Base-by-base conservation (phyloP, 2,888 invertebrate genomes). In the Cerceris ruficornis region DNA sequence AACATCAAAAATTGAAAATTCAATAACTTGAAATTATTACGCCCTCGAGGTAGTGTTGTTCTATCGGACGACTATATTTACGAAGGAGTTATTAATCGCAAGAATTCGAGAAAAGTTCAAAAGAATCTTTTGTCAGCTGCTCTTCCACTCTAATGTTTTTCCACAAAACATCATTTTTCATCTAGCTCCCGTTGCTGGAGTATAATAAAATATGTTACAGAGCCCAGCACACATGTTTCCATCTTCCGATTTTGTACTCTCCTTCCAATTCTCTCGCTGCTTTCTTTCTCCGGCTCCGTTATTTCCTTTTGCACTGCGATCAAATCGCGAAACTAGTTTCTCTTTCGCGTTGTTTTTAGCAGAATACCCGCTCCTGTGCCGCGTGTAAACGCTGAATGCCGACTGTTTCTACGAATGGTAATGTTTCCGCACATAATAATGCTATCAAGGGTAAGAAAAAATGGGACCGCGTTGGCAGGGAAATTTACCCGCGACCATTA, bases 301-400 rank as follows among this genome's bases (percentile, higher is more conserved):
- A 11, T 39, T 59, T 41, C 41, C 58, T 39, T 42, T 42, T 15
- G 7, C 41, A 2, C 2, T 41, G 58, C 6, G 41, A 1, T 17
- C 46, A n/a, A 49, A 62, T 52, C 14, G 28, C 62, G 50, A 52
- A 50, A 49, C 52, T 62, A 52, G 39, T 62, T 62, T 52, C 39
- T 28, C 39, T 11, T 28, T 9, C 39, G 62, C 50, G n/a, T 15
- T n/a, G 62, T 49, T 28, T 62, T 28, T 46, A 46, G 15, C 6
- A 49, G 49, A 61, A 43, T 28, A 49, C n/a, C 46, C 46, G 49
- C 17, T 49, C 61, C 6, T 14, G 15, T 43, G 7, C n/a, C 46
- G 17, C 13, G 61, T 11, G 8, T 41, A 61, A 61, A 17, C n/a
- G 11, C 7, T 13, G 49, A 17, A 15, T 49, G 46, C 17, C 49